A percentile compares a stretch with the other conserved stretches of the same genome.
Conservation (phyloP, 2,113 vertebrate genomes). For the Menidia beryllina region DNA sequence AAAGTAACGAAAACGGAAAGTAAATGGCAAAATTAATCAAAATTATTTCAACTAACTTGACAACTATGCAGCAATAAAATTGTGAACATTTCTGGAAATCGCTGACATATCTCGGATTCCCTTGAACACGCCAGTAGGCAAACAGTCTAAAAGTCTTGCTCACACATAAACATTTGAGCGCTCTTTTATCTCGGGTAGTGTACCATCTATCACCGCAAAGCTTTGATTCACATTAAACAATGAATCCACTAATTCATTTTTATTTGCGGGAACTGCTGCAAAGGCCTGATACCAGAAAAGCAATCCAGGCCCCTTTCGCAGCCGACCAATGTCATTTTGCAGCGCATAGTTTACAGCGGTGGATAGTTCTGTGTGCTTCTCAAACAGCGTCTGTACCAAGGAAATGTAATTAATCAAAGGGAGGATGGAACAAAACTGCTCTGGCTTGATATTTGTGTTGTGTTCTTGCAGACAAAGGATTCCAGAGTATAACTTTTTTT, state of each 20-base stretch:
- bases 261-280: background rate
- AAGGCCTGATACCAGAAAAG: background rate
- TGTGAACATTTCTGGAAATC: background rate
- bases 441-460: background rate
- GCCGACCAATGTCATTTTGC: conserved; percentile 4
- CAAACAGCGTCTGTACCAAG: background rate
- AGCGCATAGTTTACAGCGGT: conserved; percentile 7
- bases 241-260: conserved; percentile 13
- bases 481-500: conserved; percentile 11
- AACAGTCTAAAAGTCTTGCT: background rate
- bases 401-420: conserved; percentile 39
- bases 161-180: background rate
- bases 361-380: conserved; percentile 11
- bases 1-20: no score
- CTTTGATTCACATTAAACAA: conserved; percentile 6
- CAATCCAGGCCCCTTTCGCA: background rate
- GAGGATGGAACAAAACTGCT: conserved; percentile 6
- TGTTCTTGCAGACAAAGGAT: background rate
- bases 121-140: no score
- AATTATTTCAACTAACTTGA: background rate
- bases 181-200: conserved; percentile 1
- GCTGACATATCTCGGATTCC: no score
- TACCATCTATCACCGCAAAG: conserved; percentile 3
- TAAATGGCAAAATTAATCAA: no score
- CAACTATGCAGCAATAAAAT: background rate